phyloP scores from a whole-genome alignment of 2,113 vertebrate genomes.

The Aramus guarauna region DNA sequence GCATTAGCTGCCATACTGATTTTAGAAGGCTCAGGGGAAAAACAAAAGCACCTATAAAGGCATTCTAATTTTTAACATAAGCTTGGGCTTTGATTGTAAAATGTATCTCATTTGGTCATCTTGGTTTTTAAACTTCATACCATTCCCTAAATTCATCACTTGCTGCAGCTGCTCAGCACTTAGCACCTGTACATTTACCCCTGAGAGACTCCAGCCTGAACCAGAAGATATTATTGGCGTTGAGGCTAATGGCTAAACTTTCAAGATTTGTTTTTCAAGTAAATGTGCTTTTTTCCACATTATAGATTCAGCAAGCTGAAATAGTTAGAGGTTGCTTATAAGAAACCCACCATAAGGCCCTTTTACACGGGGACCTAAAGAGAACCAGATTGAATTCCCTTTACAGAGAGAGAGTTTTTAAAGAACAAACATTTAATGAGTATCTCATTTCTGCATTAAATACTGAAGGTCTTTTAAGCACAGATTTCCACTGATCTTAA shows the following conservation, averaged over 20 bases:
- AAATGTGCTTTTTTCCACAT: constrained; percentile 56
- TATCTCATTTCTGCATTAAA: constrained; percentile 53
- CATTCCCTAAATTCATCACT: constrained; percentile 69
- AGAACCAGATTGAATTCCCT: constrained; percentile 66
- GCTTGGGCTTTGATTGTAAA: constrained; percentile 67
- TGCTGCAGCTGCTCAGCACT: constrained; percentile 66
- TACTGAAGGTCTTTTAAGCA: constrained; percentile 19
- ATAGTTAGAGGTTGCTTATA: constrained; percentile 52
- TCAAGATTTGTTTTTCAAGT: constrained; percentile 77
- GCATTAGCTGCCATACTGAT: constrained; percentile 53
- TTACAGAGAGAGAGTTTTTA: constrained; percentile 39
- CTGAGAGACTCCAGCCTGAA: constrained; percentile 56
- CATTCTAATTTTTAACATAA: constrained; percentile 74
- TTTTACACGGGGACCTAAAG: constrained; percentile 55
- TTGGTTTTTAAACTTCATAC: constrained; percentile 63
- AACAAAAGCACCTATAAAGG: constrained; percentile 70
- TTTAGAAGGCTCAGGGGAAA: constrained; percentile 72
- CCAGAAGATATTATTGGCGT: constrained; percentile 66
- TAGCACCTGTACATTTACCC: constrained; percentile 73
- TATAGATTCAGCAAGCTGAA: constrained; percentile 61
- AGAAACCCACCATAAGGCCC: constrained; percentile 57
- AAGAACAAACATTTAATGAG: constrained; percentile 56
- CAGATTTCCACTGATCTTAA: constrained; percentile 12
- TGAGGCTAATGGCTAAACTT: constrained; percentile 66
- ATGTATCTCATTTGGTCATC: constrained; percentile 72